Evolutionary conservation across 2,113 vertebrate species (phyloP), one percentile per base, ranked within the genome.

Genomic region (Callipepla squamata): DNA sequence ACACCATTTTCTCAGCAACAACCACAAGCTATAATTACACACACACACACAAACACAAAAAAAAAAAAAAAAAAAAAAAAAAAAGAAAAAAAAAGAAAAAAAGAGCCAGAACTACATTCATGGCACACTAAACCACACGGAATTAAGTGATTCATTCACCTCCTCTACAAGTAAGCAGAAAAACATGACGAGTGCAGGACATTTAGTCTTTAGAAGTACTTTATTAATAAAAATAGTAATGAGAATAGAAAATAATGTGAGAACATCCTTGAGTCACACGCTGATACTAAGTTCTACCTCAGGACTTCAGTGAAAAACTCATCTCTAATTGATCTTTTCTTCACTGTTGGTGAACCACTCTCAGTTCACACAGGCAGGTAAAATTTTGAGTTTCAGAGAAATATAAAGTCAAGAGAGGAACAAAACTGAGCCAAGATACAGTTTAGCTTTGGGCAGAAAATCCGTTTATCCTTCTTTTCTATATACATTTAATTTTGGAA

Each of bases 61-160:
- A 40, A 40, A 40, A 40, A 40, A 40, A 40, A 40, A 40, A 4
- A 40, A 40, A 40, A 10, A 40, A 40, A 40, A 10, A 40, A 11
- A 40, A 12, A 40, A 40, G 13, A 12, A 40, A 11, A 40, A 11
- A 11, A 50, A 87, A 69, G 92, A 93, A 53, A 45, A 88, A 73
- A 94, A 94, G 92, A 67, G 67, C 65, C 40, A 75, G 90, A 91
- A 83, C 55, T 72, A 61, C 89, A 76, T 83, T 97, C 96, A 91
- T 55, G 67, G 26, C 48, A 67, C 62, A 48, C 22, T 30, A 57
- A 92, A 63, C 47, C 30, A 61, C 26, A 38, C n/a, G 45, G 59
- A 45, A 83, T 90, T 86, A 93, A 95, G 63, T 20, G 70, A 87
- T 83, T 96, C 58, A 78, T 93, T 94, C 70, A 73, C 23, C 23